Percentiles rank a stretch among this genome's conserved stretches.
phyloP scores from a whole-genome alignment of 2,888 invertebrate genomes.

The Himalopsyche anomala region DNA sequence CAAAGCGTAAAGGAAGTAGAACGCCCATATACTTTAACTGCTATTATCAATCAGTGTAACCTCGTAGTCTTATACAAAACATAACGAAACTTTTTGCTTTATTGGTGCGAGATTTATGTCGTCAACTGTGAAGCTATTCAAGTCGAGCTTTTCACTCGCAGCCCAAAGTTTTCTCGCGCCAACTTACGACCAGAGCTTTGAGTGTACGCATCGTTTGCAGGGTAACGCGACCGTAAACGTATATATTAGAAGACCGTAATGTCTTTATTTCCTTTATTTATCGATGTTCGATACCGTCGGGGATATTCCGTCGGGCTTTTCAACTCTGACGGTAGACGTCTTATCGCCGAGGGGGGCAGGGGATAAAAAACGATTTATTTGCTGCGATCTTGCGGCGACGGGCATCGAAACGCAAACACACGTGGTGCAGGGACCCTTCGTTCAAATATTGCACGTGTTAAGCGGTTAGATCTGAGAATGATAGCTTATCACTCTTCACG shows the following conservation, averaged over 20 bases:
- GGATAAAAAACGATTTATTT: conserved; percentile 62
- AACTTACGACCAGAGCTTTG: conserved; percentile 22
- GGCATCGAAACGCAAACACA: conserved; percentile 42
- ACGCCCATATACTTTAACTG: too few relatives aligned
- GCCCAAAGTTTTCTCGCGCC: conserved; percentile 31
- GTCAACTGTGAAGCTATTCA: conserved; percentile 21
- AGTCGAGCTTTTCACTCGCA: conserved; percentile 38
- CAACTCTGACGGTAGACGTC: conserved; percentile 63
- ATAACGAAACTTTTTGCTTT: conserved; percentile 8
- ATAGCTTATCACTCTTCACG: conserved; percentile 32
- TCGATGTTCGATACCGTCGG: conserved; percentile 48
- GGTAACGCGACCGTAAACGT: conserved; percentile 54
- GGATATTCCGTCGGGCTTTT: conserved; percentile 58
- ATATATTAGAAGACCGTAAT: conserved; percentile 60
- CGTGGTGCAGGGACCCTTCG: conserved; percentile 17
- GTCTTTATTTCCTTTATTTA: conserved; percentile 61
- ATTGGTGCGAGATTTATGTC: conserved; percentile 29
- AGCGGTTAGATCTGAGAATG: conserved; percentile 36
- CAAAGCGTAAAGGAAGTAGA: too few relatives aligned
- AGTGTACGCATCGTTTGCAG: conserved; percentile 49
- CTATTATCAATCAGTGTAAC: too few relatives aligned
- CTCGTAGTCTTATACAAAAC: background rate
- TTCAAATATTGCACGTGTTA: conserved; percentile 42
- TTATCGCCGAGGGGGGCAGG: conserved; percentile 51
- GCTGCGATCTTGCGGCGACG: conserved; percentile 52